Conservation (phyloP, 2,888 invertebrate genomes). For the Xestia ashworthii region DNA sequence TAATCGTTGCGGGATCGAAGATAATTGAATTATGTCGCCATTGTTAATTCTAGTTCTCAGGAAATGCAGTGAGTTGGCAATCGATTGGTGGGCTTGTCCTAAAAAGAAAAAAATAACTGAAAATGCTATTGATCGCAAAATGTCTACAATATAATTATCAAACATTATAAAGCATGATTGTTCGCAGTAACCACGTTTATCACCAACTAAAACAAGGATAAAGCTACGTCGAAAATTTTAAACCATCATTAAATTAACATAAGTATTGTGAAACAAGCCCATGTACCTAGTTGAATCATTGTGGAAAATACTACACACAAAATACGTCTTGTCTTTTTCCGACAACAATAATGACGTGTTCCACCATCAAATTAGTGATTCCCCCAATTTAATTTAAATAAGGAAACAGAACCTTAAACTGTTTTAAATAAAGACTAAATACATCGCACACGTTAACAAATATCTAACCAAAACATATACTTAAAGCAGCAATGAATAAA, state of each 20-base stretch:
- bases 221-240: conserved; percentile 15
- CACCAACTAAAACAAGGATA: conserved; percentile 44
- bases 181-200: neutral
- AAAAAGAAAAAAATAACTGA: too few relatives aligned
- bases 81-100: too few relatives aligned
- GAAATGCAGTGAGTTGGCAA: too few relatives aligned
- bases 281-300: conserved; percentile 52
- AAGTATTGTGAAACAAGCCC: conserved; percentile 38
- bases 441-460: conserved; percentile 57
- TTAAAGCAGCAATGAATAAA: conserved; percentile 78
- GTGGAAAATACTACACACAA: conserved; percentile 39
- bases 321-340: conserved; percentile 36
- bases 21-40: too few relatives aligned
- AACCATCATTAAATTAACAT: conserved; percentile 40
- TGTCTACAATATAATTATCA: neutral
- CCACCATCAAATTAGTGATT: conserved; percentile 34
- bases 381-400: conserved; percentile 16
- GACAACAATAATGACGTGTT: conserved; percentile 47
- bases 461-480: conserved; percentile 69
- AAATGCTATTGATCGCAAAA: neutral
- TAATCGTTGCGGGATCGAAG: too few relatives aligned
- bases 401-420: conserved; percentile 27
- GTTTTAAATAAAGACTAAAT: conserved; percentile 28
- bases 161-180: neutral
- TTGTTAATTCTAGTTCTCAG: too few relatives aligned